Conservation (phyloP, 1,140 invertebrate genomes). For the Cotesia glomerata region DNA sequence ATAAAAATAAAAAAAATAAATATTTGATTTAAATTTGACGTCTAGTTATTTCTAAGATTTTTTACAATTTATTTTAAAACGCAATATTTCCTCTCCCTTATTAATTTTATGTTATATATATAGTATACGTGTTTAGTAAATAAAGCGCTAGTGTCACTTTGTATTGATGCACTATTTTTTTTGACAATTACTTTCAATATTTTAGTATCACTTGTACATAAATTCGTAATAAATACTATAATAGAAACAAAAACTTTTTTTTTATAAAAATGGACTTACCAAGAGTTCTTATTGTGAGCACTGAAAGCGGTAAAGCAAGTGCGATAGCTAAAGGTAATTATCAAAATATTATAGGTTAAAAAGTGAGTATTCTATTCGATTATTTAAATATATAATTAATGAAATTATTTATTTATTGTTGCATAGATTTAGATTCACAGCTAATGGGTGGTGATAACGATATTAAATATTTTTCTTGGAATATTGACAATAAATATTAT, state of each 20-base stretch:
- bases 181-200: not conserved
- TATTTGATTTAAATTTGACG: not conserved
- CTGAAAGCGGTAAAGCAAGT: constrained; percentile 44
- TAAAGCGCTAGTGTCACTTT: not conserved
- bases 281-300: constrained; percentile 49
- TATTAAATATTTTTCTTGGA: constrained; percentile 65
- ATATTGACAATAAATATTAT: constrained; percentile 75
- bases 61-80: no score
- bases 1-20: no score
- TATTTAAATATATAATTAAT: constrained; percentile 11
- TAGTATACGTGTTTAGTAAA: no score
- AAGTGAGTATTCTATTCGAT: not conserved
- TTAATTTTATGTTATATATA: no score
- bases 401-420: constrained; percentile 51
- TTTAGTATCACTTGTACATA: not conserved
- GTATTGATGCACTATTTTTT: not conserved
- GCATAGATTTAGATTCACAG: constrained; percentile 56
- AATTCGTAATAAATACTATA: not conserved
- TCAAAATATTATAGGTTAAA: constrained; percentile 14
- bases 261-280: constrained; percentile 47
- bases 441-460: constrained; percentile 51
- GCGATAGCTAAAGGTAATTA: constrained; percentile 55
- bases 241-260: not conserved
- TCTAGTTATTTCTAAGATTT: not conserved
- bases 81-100: no score